These are phyloP conservation scores for Eonycteris spelaea DNA, from an alignment of 2,113 vertebrate genomes.

Conservation along the genomic window DNA sequence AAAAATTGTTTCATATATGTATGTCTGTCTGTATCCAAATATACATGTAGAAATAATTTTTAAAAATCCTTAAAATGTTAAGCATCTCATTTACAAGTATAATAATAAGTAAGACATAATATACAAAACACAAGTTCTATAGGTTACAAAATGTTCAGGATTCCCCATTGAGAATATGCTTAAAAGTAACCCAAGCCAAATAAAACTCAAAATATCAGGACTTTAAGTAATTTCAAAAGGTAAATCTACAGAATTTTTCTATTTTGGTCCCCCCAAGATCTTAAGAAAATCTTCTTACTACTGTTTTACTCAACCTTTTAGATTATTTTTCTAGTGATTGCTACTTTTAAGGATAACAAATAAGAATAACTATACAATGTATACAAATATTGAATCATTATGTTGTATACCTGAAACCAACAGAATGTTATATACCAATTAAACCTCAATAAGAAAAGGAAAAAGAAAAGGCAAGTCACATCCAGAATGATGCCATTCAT, in stretches of 20 bases:
- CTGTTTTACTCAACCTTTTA: background rate
- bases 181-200: conserved; percentile 19
- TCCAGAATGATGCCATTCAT: background rate
- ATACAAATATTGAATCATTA: background rate
- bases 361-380: background rate
- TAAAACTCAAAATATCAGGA: conserved; percentile 45
- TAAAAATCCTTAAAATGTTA: background rate
- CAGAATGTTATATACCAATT: background rate
- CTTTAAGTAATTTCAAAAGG: conserved; percentile 41
- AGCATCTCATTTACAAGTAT: background rate
- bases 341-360: conserved; percentile 8
- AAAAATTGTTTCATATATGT: conserved; percentile 1
- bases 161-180: background rate
- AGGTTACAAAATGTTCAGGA: background rate
- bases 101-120: background rate
- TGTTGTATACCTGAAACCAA: background rate
- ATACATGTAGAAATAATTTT: background rate
- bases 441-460: background rate
- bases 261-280: background rate
- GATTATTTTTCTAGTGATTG: conserved; percentile 28
- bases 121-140: background rate
- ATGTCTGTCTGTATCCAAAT: background rate
- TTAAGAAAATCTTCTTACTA: conserved; percentile 16
- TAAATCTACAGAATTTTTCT: background rate
- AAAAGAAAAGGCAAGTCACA: background rate